Evolutionary conservation across 2,888 invertebrate genomes (phyloP).

Genomic region (Homarus gammarus): DNA sequence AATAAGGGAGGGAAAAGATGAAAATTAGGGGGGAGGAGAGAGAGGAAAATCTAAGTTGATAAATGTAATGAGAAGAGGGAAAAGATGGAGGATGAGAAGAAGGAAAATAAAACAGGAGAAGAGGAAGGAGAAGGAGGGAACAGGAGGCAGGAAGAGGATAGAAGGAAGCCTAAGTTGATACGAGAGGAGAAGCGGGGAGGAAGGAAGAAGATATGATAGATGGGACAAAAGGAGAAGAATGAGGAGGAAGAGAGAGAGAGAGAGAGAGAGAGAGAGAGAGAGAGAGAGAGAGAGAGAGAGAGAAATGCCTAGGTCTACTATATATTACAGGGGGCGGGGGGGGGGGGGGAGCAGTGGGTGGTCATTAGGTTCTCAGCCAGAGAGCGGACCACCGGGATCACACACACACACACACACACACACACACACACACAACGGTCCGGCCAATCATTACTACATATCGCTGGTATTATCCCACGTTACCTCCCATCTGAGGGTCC

Average conservation of each 20-base stretch:
- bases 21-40: too few species aligned
- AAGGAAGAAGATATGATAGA: not conserved
- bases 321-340: slow-evolving; percentile 50
- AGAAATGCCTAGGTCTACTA: slow-evolving; percentile 37
- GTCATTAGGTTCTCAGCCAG: slow-evolving; percentile 45
- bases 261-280: slow-evolving; percentile 25
- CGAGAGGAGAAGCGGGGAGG: not conserved
- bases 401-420: too few species aligned
- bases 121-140: not conserved
- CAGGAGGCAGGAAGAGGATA: not conserved
- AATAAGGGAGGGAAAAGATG: not conserved
- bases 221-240: not conserved
- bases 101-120: not conserved
- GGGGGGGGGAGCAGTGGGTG: slow-evolving; percentile 47
- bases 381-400: slow-evolving; percentile 20
- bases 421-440: not conserved
- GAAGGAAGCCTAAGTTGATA: too few species aligned
- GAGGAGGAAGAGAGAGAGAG: not conserved
- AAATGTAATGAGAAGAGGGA: not conserved
- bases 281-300: slow-evolving; percentile 1
- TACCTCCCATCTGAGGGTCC: slow-evolving; percentile 25
- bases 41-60: too few species aligned
- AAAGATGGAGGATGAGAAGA: not conserved
- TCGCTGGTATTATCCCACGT: slow-evolving; percentile 53
- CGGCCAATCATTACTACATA: slow-evolving; percentile 47